phyloP scores from a whole-genome alignment of 2,113 vertebrate species.

The Candoia aspera region DNA sequence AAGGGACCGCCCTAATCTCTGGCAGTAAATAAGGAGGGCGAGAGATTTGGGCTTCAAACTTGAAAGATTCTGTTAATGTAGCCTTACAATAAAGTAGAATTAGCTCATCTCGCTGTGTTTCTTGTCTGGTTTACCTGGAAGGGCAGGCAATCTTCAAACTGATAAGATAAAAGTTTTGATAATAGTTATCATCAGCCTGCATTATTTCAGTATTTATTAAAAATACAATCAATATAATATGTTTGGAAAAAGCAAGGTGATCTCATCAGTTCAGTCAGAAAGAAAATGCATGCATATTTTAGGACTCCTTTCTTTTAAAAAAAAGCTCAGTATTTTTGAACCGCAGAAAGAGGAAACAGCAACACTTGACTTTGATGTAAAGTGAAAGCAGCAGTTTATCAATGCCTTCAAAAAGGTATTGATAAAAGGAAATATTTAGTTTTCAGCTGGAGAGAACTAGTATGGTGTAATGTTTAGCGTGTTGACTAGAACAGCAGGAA shows the following conservation, averaged over 20 bases:
- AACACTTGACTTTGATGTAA: neutral
- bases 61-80: no score
- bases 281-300: neutral
- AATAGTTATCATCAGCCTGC: neutral
- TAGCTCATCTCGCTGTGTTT: no score
- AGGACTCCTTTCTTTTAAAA: neutral
- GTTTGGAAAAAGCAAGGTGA: neutral
- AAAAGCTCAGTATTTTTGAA: neutral
- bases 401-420: neutral
- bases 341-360: slow-evolving; percentile 2
- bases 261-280: neutral
- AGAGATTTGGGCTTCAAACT: no score
- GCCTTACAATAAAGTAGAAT: no score
- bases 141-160: neutral
- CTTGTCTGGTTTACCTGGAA: neutral
- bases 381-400: neutral
- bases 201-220: neutral
- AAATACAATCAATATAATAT: neutral
- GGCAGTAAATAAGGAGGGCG: no score
- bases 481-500: neutral
- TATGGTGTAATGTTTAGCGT: neutral
- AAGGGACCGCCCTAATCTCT: no score
- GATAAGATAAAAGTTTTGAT: neutral
- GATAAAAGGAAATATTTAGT: neutral
- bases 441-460: neutral